Evolutionary conservation across 1,140 invertebrate genomes (phyloP), one percentile per base, ranked within the genome.

Genomic region (Ceratina australensis): DNA sequence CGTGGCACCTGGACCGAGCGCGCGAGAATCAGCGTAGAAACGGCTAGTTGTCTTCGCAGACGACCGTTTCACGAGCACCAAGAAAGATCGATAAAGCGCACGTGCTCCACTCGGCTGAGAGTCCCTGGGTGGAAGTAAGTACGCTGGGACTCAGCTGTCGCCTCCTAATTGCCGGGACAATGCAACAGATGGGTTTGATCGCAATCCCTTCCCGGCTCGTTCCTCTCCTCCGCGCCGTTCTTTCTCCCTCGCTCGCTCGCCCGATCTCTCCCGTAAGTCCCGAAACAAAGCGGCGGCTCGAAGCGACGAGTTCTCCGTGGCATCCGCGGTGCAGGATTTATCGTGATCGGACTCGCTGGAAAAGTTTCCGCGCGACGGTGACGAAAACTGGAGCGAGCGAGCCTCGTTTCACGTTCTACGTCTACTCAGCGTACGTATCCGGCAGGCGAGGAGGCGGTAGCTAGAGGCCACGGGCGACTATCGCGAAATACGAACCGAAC

Each of bases 161-260:
- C 90, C 89, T 92, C 90, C 91, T 92, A 92, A 92, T 92, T 92
- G 91, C 91, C 89, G 90, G 91, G 91, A 92, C 91, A 92, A 92
- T 91, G 91, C 91, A 92, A 92, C 91, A 92, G 91, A 92, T 92
- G 91, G 90, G 89, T 92, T 92, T 92, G 91, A 92, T 92, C 91
- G 91, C 91, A 88, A 91, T 86, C 81, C 89, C 90, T 88, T 83
- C 85, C 65, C 60, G 69, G 81, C 84, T 86, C 20, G 33, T 83
- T 83, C 86, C 81, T 86, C 71, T 82, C 71, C 79, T 79, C 73
- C 80, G 83, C 63, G 42, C 26, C 49, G 50, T 71, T 59, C 67
- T 47, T 66, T 33, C 64, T 57, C 60, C 16, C 56, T 54, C 16
- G n/a, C 26, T 57, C 57, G 52, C 52, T 42, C 47, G 47, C 60